A percentile compares a stretch with the other conserved stretches of the same genome.
These are phyloP conservation scores for Orgyia antiqua DNA, from an alignment of 2,888 invertebrate genomes.

Conservation along the genomic window DNA sequence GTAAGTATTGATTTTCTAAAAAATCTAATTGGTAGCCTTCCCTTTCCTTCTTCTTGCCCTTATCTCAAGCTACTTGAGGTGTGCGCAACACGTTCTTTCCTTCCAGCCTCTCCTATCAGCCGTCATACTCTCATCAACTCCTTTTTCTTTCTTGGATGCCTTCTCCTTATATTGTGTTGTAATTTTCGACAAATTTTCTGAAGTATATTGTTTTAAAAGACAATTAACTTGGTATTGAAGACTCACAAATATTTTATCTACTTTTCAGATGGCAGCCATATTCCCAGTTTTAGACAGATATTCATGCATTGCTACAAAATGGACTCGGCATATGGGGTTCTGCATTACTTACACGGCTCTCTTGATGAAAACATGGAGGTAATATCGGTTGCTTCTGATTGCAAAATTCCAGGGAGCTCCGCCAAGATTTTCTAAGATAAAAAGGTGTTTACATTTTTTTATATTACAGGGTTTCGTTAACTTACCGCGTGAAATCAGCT, in stretches of 20 bases:
- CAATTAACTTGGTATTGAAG: too few species aligned
- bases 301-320: constrained; percentile 93
- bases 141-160: too few species aligned
- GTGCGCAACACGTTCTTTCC: too few species aligned
- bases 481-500: constrained; percentile 95
- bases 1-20: constrained; percentile 73
- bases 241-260: too few species aligned
- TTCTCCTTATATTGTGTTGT: too few species aligned
- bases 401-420: constrained; percentile 73
- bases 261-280: constrained; percentile 90
- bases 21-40: too few species aligned
- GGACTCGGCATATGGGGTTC: constrained; percentile 95
- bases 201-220: too few species aligned
- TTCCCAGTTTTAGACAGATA: constrained; percentile 91
- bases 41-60: too few species aligned
- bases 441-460: not conserved
- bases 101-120: too few species aligned
- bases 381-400: constrained; percentile 11
- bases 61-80: too few species aligned
- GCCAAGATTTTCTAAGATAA: not conserved
- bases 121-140: too few species aligned
- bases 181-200: too few species aligned
- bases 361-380: constrained; percentile 97
- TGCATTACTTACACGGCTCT: constrained; percentile 95
- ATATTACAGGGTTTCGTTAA: constrained; percentile 87